Base-by-base conservation (phyloP, 2,113 vertebrate species). In the Ahaetulla prasina region DNA sequence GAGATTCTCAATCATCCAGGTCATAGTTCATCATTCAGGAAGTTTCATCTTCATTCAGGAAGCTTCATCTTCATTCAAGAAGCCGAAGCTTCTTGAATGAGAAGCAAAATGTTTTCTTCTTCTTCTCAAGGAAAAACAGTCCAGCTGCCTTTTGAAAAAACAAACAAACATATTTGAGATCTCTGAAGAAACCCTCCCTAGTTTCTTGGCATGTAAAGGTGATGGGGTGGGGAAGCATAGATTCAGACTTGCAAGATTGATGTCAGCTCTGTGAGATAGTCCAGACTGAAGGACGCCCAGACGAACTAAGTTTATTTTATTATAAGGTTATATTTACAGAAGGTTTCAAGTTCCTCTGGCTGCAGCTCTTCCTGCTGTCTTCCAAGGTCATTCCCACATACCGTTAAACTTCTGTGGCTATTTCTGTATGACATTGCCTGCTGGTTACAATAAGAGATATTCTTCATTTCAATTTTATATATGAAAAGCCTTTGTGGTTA, bases 401-500 rank as follows among this genome's bases (percentile, higher is more conserved):
- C 74, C 9, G 18, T 80, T 80, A 39, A 39, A 43, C 74, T 39
- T 80, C 35, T 80, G 74, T 80, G 74, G 74, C 74, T 20, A 90
- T n/a, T 39, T 94, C 35, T 86, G 5, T 43, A 63, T 43, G 94
- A n/a, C 25, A 47, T 14, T 87, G 55, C 8, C 4, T 84, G 80
- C n/a, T 27, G 3, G 85, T 95, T 54, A 54, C 60, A 55, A 52
- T 0, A 87, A 0, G 52, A 0, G 0, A 54, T 4, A 14, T 43
- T 12, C 91, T 92, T 89, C 45, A 27, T 54, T 93, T 95, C 8
- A 8, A 90, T 52, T 92, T 91, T 87, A 35, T 4, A 35, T 35
- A 50, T 87, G 80, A 88, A 57, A 95, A 90, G 35, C 68, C n/a
- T 91, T 87, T 84, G 25, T 80, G 68, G 7, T 87, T 18, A 27